Evolutionary conservation across 2,113 vertebrate genomes (phyloP).

Genomic region (Rana temporaria): DNA sequence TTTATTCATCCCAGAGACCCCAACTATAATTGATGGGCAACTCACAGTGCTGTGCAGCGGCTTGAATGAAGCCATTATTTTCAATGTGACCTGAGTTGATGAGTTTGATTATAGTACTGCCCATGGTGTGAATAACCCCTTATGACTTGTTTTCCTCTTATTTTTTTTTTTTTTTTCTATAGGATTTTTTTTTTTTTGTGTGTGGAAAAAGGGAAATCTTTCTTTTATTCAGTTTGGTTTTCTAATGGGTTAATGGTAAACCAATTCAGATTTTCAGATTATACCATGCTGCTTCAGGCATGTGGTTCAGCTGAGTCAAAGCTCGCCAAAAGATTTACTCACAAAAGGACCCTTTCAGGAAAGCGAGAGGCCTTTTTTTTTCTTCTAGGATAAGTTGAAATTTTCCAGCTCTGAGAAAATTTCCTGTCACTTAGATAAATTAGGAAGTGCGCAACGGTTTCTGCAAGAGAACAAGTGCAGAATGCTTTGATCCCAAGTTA

Average conservation of each 20-base stretch:
- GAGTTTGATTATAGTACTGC: too few relatives aligned
- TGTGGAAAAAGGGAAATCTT: too few relatives aligned
- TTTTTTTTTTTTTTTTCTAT: too few relatives aligned
- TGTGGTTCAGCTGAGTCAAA: neutral
- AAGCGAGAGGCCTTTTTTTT: constrained; percentile 1
- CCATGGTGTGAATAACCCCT: too few relatives aligned
- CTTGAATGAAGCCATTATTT: too few relatives aligned
- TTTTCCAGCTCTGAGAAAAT: constrained; percentile 31
- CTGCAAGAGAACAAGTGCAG: neutral
- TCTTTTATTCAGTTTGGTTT: too few relatives aligned
- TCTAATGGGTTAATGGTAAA: constrained; percentile 18
- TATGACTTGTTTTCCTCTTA: too few relatives aligned
- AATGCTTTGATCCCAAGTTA: neutral
- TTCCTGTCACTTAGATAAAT: constrained; percentile 26
- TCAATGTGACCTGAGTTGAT: too few relatives aligned
- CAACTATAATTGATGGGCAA: too few relatives aligned
- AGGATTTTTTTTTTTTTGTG: neutral
- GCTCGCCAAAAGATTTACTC: constrained; percentile 4
- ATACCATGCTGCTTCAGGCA: neutral
- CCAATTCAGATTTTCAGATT: constrained; percentile 4
- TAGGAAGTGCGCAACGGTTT: neutral
- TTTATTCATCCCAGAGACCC: too few relatives aligned
- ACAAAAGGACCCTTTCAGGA: constrained; percentile 16
- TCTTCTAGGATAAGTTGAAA: neutral
- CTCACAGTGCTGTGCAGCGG: too few relatives aligned